Evolutionary conservation across 2,113 vertebrate species (phyloP).

Genomic region (Leptocoma aspasia): DNA sequence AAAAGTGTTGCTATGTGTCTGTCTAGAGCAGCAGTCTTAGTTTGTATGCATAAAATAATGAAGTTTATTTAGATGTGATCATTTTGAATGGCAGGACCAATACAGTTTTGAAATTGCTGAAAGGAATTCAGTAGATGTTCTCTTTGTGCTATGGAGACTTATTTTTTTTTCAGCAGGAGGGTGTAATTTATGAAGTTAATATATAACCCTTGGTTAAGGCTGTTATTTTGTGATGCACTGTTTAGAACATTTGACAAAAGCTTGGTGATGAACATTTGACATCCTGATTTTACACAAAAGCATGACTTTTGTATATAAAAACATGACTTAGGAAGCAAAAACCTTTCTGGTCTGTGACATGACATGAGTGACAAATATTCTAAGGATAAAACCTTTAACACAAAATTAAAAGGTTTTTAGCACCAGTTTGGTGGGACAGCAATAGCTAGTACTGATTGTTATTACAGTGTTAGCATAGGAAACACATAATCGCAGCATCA

Average conservation of each 20-base stretch:
- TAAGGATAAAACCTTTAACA: background rate
- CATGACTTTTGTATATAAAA: background rate
- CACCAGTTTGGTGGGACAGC: background rate
- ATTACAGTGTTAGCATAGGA: too few species aligned
- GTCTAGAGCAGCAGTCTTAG: background rate
- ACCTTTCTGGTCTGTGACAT: background rate
- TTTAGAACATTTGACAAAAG: background rate
- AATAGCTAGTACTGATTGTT: background rate
- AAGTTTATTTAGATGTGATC: background rate
- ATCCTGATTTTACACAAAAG: background rate
- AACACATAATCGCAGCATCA: too few species aligned
- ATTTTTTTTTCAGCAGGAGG: background rate
- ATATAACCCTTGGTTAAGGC: background rate
- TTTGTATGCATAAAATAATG: background rate
- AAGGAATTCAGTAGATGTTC: background rate
- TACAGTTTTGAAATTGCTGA: background rate
- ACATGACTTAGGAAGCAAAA: background rate
- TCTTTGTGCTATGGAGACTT: background rate
- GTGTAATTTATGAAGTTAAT: background rate
- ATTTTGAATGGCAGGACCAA: background rate
- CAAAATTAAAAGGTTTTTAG: background rate
- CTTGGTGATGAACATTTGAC: background rate
- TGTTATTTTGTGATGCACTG: background rate
- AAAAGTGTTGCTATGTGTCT: background rate
- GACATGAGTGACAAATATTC: background rate